These are phyloP conservation scores for Hoplostethus mediterraneus DNA, from an alignment of 2,797 vertebrate genomes.

Conservation along the genomic window DNA sequence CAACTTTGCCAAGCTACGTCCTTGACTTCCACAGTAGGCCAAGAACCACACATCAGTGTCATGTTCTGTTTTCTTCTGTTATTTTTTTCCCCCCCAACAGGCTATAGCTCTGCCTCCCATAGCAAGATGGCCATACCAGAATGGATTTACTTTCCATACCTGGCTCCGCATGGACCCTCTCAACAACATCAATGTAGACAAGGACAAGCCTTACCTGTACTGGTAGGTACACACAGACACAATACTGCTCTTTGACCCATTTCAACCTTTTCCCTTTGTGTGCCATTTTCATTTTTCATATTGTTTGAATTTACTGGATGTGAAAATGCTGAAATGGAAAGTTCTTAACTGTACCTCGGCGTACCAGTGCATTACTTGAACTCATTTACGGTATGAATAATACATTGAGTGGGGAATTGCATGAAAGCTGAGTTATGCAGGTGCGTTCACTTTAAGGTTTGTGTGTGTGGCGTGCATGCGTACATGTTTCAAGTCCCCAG, in stretches of 20 bases:
- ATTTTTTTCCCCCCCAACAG: slow-evolving; percentile 75
- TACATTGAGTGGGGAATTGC: not conserved
- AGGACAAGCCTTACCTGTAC: slow-evolving; percentile 98
- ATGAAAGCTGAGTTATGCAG: not conserved
- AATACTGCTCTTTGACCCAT: not conserved
- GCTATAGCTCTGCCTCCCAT: slow-evolving; percentile 98
- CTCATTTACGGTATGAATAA: slow-evolving; percentile 8
- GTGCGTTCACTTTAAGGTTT: not conserved
- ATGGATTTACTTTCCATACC: slow-evolving; percentile 98
- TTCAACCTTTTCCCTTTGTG: slow-evolving; percentile 9
- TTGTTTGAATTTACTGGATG: not conserved
- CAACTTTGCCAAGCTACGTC: not conserved
- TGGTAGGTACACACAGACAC: slow-evolving; percentile 87
- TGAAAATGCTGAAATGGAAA: not conserved
- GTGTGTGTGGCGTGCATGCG: slow-evolving; percentile 1
- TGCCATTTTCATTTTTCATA: slow-evolving; percentile 1
- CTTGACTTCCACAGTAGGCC: slow-evolving; percentile 8
- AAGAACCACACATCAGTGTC: not conserved
- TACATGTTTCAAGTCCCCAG: not conserved
- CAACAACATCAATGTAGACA: slow-evolving; percentile 99
- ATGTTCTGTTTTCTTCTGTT: slow-evolving; percentile 14
- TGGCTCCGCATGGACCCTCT: slow-evolving; percentile 98
- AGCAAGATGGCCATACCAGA: slow-evolving; percentile 99
- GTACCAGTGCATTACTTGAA: not conserved
- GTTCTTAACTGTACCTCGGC: too few relatives aligned